Conservation (phyloP, 2,113 vertebrate species). For the Tretioscincus oriximinensis region DNA sequence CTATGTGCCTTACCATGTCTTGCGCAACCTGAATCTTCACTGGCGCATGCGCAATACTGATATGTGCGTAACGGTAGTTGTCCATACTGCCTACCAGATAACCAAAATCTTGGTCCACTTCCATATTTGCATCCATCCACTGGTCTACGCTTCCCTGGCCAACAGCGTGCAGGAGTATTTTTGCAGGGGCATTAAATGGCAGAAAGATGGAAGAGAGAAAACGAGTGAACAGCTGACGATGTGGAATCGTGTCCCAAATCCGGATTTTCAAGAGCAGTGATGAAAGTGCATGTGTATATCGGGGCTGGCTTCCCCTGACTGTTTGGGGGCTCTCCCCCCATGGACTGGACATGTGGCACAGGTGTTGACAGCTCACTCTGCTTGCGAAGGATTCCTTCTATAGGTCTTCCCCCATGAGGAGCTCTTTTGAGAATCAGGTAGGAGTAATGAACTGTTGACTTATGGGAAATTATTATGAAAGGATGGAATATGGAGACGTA, state of each 20-base stretch:
- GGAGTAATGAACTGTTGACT: no score
- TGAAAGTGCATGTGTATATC: not conserved
- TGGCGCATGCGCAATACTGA: rapidly evolving
- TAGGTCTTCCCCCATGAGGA: no score
- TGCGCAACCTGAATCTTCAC: conserved; percentile 59
- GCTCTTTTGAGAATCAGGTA: no score
- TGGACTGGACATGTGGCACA: no score
- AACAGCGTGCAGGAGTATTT: conserved; percentile 71
- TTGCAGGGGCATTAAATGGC: not conserved
- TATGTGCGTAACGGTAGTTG: rapidly evolving
- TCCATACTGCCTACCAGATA: conserved; percentile 68
- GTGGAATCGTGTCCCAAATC: no score
- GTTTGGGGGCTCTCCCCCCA: no score
- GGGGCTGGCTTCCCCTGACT: no score
- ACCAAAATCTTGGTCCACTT: conserved; percentile 74
- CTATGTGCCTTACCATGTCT: conserved; percentile 81
- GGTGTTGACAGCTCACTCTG: no score
- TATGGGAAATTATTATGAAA: no score
- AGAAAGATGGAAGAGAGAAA: not conserved
- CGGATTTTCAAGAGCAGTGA: not conserved
- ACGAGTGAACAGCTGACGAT: not conserved
- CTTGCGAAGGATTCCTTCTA: no score
- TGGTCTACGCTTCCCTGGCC: conserved; percentile 79
- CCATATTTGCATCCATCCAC: conserved; percentile 83
- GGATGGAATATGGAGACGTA: no score